phyloP scores from a whole-genome alignment of 2,113 vertebrate species.

The Elgaria multicarinata region DNA sequence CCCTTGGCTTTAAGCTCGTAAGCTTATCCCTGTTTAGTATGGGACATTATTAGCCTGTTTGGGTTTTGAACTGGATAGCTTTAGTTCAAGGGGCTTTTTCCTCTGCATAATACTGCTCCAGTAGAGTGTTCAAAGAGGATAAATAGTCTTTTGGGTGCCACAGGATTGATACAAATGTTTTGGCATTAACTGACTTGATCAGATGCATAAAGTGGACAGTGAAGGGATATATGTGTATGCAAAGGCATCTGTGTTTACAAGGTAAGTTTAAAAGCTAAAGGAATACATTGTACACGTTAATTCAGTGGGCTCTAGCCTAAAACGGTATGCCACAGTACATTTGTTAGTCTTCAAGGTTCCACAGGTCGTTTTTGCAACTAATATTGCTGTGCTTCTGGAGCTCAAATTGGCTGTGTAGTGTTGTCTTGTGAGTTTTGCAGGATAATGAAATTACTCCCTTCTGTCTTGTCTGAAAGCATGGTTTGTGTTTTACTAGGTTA shows the following conservation, averaged over 20 bases:
- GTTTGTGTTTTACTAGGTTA: not conserved
- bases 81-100: not conserved
- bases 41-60: not conserved
- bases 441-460: not conserved
- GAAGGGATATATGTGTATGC: not conserved
- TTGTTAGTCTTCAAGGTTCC: not conserved
- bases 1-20: not conserved
- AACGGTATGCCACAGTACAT: not conserved
- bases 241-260: not conserved
- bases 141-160: not conserved
- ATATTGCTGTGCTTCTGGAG: not conserved
- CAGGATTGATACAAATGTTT: not conserved
- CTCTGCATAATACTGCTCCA: not conserved
- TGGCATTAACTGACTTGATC: not conserved
- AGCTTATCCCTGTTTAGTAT: not conserved
- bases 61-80: not conserved
- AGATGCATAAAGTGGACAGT: not conserved
- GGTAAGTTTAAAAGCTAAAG: not conserved
- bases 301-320: not conserved
- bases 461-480: slow-evolving; percentile 15
- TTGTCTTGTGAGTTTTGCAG: not conserved
- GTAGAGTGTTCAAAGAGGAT: not conserved
- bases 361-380: not conserved
- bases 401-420: not conserved
- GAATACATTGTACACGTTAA: not conserved